phyloP scores from a whole-genome alignment of 2,797 vertebrate genomes.

The Anguilla anguilla region DNA sequence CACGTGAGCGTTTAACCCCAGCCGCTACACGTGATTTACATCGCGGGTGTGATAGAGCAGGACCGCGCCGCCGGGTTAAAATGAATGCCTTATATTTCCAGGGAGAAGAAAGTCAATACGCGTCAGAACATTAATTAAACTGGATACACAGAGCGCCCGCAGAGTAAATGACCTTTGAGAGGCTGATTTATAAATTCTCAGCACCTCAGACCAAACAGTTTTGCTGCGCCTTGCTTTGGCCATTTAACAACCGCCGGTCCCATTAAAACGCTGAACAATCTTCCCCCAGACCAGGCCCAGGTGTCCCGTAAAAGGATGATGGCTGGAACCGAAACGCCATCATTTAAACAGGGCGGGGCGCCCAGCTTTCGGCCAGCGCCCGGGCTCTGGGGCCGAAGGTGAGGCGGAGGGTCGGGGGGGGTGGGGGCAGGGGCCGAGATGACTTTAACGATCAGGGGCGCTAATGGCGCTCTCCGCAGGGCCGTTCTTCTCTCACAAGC shows the following conservation, averaged over 20 bases:
- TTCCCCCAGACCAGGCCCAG: not conserved
- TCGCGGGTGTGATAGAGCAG: not conserved
- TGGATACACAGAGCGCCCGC: not conserved
- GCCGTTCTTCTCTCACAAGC: not conserved
- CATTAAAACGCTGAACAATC: not conserved
- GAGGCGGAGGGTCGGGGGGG: not conserved
- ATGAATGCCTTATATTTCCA: not conserved
- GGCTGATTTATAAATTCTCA: not conserved
- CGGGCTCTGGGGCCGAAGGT: not conserved
- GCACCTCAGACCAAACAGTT: not conserved
- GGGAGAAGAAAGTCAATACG: not conserved
- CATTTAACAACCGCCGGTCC: not conserved
- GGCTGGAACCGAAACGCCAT: not conserved
- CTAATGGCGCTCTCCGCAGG: slow-evolving; percentile 3
- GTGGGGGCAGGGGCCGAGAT: not conserved
- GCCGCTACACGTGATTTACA: not conserved
- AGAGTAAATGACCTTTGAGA: not conserved
- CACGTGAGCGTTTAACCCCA: not conserved
- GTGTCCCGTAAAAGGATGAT: not conserved
- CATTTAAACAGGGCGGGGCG: not conserved
- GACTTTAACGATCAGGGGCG: slow-evolving; percentile 1
- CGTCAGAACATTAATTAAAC: not conserved
- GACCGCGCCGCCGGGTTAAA: not conserved
- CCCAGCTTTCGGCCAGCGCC: not conserved
- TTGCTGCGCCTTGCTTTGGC: not conserved